These are phyloP conservation scores for Aricia artaxerxes DNA, from an alignment of 2,888 invertebrate species.

Conservation along the genomic window DNA sequence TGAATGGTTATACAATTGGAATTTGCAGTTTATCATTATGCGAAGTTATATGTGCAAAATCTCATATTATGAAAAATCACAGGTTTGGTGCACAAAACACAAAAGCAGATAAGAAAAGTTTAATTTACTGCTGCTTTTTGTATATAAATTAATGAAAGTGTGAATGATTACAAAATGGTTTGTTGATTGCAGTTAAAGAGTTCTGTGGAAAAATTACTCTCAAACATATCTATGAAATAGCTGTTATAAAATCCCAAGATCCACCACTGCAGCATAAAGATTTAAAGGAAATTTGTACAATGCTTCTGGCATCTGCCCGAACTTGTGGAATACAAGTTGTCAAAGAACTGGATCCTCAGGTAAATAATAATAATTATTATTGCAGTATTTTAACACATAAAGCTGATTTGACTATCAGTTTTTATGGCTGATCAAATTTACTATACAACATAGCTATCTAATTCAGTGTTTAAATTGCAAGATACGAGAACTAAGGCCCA, in stretches of 20 bases:
- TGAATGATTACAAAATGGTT: not conserved
- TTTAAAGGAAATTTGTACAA: constrained; percentile 87
- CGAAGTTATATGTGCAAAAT: not conserved
- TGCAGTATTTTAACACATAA: not conserved
- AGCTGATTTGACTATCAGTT: not conserved
- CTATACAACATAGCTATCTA: not conserved
- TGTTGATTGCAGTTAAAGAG: constrained; percentile 82
- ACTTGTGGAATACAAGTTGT: constrained; percentile 94
- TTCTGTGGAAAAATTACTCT: constrained; percentile 93
- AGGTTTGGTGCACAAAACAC: no score
- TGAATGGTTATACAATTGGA: not conserved
- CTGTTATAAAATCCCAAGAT: constrained; percentile 95
- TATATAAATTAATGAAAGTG: not conserved
- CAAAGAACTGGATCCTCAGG: constrained; percentile 84
- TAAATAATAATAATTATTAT: constrained; percentile 41
- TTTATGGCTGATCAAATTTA: not conserved
- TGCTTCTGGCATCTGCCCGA: constrained; percentile 88
- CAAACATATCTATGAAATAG: constrained; percentile 99
- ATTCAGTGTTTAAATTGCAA: not conserved
- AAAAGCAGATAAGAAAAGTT: no score
- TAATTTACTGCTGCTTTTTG: no score
- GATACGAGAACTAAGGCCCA: not conserved
- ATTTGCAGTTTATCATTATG: not conserved
- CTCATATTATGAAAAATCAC: no score
- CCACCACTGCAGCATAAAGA: constrained; percentile 83